Base-by-base conservation (phyloP, 2,888 invertebrate genomes). In the Arctia plantaginis region DNA sequence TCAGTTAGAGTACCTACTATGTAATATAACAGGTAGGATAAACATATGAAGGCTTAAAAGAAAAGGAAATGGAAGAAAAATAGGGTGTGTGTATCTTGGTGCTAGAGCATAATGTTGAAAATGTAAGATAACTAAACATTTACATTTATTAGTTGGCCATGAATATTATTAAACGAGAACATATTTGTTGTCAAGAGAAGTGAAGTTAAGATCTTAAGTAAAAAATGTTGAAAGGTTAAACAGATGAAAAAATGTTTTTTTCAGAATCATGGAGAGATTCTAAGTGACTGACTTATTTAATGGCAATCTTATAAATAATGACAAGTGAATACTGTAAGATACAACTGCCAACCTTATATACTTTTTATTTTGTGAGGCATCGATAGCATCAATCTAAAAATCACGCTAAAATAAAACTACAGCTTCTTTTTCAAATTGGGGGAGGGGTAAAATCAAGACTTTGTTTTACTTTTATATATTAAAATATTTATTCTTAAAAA, bases 1-100 rank as follows among this genome's bases (percentile, higher is more conserved):
- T 73, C 47, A 74, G 62, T 66, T 76, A 66, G 20, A 66, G 71
- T 44, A 39, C 62, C 23, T 30, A 59, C 18, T 18, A 7, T 6
- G 18, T 30, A 30, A 62, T 15, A 62, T 13, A 62, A 47, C 7
- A 30, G 51, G 51, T 23, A 51, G 0, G 51, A 51, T 23, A 23
- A 23, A 23, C 4, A 23, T 51, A 23, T 7, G 8, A 23, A 3
- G 4, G 23, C 8, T 51, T 20, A 1, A 41, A 23, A 47, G 20
- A 6, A 18, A 18, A 47, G 18, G 20, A 47, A 20, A 18, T 20
- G 0, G 20, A 6, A 6, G 18, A 20, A 23, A 23, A 8, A 51
- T 8, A 7, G 23, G 3, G 7, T 51, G 0, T 30, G 15, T 30
- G 62, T 30, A 62, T 18, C 1, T 30, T 8, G 2, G 15, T 15